Base-by-base conservation (phyloP, 2,113 vertebrate genomes). In the Bufo bufo region DNA sequence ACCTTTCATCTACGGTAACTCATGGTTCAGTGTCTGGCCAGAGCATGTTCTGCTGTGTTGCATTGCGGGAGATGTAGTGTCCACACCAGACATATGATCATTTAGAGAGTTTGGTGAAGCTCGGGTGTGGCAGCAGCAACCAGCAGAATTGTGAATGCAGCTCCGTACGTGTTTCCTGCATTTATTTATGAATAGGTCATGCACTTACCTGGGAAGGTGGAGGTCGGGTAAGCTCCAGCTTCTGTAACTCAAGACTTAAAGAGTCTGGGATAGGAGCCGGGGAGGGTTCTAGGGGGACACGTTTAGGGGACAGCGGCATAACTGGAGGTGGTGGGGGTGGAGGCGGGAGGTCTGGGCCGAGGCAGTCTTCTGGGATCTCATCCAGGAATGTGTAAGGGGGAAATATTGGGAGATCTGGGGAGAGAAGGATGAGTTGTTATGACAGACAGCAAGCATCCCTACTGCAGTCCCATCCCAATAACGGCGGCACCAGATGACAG, bases 161-260 rank as follows among this genome's bases (percentile, higher is more conserved):
- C 71, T 74, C 71, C 49, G 43, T 16, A n/a, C 23, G 20, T 8
- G 59, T 8, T 69, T 3, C 66, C 0, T 43, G 0, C 13, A 33
- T 33, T n/a, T 4, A 14, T 65, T 19, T 4, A 43, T 8, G 4
- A 54, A 50, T 4, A n/a, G 5, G 7, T 11, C 20, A 20, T 77
- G n/a, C 45, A 43, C 13, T 74, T 92, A 95, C 95, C 95, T 94
- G 93, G 1, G 87, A 7, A 43, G 89, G 0, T 75, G 92, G 0
- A 43, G 92, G 7, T 5, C 89, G 84, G 0, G 82, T 89, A 12
- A 94, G 85, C 50, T 93, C 89, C 81, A 94, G 89, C 14, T 92
- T 93, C 90, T 93, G 92, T 23, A 93, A 86, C 0, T 93, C 94
- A 0, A 93, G 90, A 82, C 77, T 89, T 88, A 93, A 88, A 0